Evolutionary conservation across 2,113 vertebrate species (phyloP).

Genomic region (Corythoichthys intestinalis): DNA sequence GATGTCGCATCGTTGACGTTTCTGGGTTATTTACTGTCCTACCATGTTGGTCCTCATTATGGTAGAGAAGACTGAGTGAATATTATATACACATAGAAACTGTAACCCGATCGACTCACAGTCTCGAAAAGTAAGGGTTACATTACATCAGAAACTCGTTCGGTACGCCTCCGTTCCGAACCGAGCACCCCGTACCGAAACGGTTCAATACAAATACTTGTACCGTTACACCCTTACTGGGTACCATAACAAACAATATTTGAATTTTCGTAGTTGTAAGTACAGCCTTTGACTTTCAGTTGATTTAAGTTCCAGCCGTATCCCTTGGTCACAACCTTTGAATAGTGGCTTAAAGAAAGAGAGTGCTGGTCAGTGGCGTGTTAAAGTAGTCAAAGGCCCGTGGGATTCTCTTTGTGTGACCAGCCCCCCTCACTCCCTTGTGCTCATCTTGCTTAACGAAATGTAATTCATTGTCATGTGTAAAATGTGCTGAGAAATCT

Average conservation of each 20-base stretch:
- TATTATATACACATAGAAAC: too few relatives aligned
- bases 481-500: not conserved
- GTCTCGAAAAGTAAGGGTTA: too few relatives aligned
- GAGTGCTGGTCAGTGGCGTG: constrained; percentile 2
- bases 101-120: too few relatives aligned
- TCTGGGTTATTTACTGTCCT: too few relatives aligned
- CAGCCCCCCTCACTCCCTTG: not conserved
- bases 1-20: too few relatives aligned
- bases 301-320: not conserved
- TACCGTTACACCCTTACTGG: too few relatives aligned
- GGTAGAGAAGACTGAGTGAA: too few relatives aligned
- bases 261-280: not conserved
- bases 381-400: constrained; percentile 1
- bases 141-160: too few relatives aligned
- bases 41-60: too few relatives aligned
- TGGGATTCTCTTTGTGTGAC: not conserved
- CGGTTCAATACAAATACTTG: too few relatives aligned
- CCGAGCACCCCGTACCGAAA: too few relatives aligned
- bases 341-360: constrained; percentile 2
- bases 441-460: not conserved
- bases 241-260: not conserved
- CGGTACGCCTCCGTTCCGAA: too few relatives aligned
- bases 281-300: not conserved
- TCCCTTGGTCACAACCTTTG: constrained; percentile 7
- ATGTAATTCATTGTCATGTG: not conserved